These are phyloP conservation scores for Perdita meconis DNA, from an alignment of 2,888 invertebrate genomes.

Conservation along the genomic window DNA sequence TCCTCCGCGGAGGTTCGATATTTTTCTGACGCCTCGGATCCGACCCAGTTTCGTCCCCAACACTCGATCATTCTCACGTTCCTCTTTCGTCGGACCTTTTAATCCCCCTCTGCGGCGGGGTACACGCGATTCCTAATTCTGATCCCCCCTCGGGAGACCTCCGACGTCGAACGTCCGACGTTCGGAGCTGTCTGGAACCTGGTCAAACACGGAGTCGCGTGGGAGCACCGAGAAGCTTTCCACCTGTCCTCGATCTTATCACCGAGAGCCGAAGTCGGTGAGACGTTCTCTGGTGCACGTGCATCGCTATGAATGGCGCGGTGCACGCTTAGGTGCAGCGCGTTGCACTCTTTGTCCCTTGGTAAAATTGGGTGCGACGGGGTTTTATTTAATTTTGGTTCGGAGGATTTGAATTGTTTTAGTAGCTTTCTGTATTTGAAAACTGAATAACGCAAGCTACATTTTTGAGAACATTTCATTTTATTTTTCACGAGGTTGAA, in stretches of 20 bases:
- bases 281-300: constrained; percentile 57
- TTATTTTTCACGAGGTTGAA: too few species aligned
- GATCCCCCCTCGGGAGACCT: constrained; percentile 44
- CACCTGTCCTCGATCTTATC: constrained; percentile 77
- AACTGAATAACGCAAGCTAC: too few species aligned
- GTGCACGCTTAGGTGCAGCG: constrained; percentile 18
- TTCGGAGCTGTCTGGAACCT: constrained; percentile 33
- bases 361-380: too few species aligned
- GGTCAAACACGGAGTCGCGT: constrained; percentile 63
- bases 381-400: too few species aligned
- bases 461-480: too few species aligned
- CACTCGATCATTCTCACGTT: constrained; percentile 58
- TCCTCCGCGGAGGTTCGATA: constrained; percentile 22
- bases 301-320: constrained; percentile 61
- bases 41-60: constrained; percentile 27
- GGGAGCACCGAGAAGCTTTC: constrained; percentile 66
- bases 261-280: constrained; percentile 51
- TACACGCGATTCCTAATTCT: constrained; percentile 55
- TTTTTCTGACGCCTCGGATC: constrained; percentile 27
- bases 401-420: too few species aligned
- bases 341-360: neutral
- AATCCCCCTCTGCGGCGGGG: constrained; percentile 25
- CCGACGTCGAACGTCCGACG: constrained; percentile 28
- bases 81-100: constrained; percentile 37
- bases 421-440: too few species aligned